Conservation (phyloP, 2,113 vertebrate genomes). For the Formicarius rufipectus region DNA sequence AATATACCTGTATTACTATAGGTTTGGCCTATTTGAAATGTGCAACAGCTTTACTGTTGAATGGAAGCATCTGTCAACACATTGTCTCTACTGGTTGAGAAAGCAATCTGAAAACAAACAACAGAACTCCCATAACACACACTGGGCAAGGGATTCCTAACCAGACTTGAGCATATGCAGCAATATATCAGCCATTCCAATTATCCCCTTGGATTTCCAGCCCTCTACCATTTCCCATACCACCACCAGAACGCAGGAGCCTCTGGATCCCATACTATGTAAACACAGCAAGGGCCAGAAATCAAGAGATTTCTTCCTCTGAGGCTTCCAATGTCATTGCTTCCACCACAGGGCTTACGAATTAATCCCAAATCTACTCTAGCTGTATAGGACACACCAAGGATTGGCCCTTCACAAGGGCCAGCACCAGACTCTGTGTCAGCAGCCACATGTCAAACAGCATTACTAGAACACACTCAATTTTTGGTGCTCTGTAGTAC, state of each 20-base stretch:
- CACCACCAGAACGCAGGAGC: neutral
- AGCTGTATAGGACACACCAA: neutral
- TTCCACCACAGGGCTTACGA: neutral
- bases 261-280: fast-evolving
- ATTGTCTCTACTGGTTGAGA: neutral
- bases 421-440: neutral
- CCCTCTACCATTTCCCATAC: neutral
- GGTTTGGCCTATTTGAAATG: neutral
- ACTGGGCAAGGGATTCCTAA: neutral
- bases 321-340: neutral
- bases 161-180: neutral
- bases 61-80: neutral
- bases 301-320: neutral
- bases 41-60: neutral
- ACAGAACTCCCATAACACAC: neutral
- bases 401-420: neutral
- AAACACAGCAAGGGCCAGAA: neutral
- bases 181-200: neutral
- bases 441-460: neutral
- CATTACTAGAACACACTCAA: neutral
- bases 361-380: neutral
- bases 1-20: neutral
- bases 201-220: neutral
- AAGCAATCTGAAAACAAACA: neutral
- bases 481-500: neutral